Conservation (phyloP, 2,888 invertebrate species). For the Sacculina carcini region DNA sequence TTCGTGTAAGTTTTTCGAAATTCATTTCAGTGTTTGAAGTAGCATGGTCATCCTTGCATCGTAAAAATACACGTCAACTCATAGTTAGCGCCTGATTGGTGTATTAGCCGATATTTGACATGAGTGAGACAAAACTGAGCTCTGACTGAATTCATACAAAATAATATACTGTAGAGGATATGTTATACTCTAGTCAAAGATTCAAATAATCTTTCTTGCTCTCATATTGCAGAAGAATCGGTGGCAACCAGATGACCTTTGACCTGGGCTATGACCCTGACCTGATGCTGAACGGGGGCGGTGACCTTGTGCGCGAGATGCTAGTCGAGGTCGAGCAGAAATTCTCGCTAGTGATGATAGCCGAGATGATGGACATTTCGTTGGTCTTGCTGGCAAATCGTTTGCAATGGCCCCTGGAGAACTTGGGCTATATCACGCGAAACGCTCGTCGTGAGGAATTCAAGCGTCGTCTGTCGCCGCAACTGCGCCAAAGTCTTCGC, state of each 20-base stretch:
- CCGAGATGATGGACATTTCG: slow-evolving; percentile 18
- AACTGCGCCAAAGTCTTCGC: not conserved
- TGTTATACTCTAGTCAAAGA: no score
- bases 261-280: not conserved
- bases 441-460: slow-evolving; percentile 14
- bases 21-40: no score
- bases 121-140: no score
- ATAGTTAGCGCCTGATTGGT: no score
- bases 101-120: no score
- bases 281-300: not conserved
- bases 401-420: slow-evolving; percentile 17
- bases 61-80: no score
- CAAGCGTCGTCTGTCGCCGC: not conserved
- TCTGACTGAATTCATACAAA: no score
- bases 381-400: slow-evolving; percentile 17
- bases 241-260: slow-evolving; percentile 16
- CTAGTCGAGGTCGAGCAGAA: slow-evolving; percentile 15
- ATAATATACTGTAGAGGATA: no score
- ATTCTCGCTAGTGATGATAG: slow-evolving; percentile 18
- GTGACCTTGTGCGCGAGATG: slow-evolving; percentile 8
- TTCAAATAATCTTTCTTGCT: no score
- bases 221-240: slow-evolving; percentile 13
- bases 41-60: no score
- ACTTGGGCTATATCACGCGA: slow-evolving; percentile 16
- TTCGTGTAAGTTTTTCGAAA: no score